Base-by-base conservation (phyloP, 2,888 invertebrate species). In the Dicranocentrus wangi region DNA sequence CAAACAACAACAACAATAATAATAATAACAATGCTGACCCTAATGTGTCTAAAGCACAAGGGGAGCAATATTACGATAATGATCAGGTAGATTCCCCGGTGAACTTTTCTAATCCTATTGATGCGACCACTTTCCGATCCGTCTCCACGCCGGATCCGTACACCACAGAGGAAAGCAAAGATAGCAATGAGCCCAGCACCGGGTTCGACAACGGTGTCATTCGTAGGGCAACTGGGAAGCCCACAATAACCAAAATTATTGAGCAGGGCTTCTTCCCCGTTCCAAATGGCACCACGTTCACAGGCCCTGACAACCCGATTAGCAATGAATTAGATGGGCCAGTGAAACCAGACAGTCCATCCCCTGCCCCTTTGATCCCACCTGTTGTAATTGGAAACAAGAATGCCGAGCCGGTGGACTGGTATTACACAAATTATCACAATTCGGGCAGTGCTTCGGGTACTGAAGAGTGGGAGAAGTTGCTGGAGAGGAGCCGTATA, bases 371-470 rank as follows among this genome's bases (percentile, higher is more conserved):
- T 10, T 53, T 85, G 25, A 60, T 85, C 47, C 86, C 86, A 15
- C 86, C 86, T 8, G 86, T 86, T 2, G 84, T 86, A 25, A 78
- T 86, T 65, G 84, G 84, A n/a, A 85, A 80, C 15, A 84, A 79
- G 25, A 55, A 75, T 17, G 82, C 84, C 39, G 85, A 84, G 27
- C 84, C 85, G 0, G 51, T 77, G 10, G 88, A 88, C 70, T 96
- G 96, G 96, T 96, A 96, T 88, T 95, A 94, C 88, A 93, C 93
- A 85, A 95, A 94, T 88, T 95, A 95, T 88, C 94, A 94, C 88
- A 92, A 92, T 87, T 81, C 78, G 42, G 72, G 82, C 71, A 65
- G 76, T 13, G 76, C 69, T 25, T 58, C 73, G 13, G 81, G 77
- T 13, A 75, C 79, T 15, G 84, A 86, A 60, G 84, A 86, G 55